Base-by-base conservation (phyloP, 2,797 vertebrate species). In the Tarsius wallacei region DNA sequence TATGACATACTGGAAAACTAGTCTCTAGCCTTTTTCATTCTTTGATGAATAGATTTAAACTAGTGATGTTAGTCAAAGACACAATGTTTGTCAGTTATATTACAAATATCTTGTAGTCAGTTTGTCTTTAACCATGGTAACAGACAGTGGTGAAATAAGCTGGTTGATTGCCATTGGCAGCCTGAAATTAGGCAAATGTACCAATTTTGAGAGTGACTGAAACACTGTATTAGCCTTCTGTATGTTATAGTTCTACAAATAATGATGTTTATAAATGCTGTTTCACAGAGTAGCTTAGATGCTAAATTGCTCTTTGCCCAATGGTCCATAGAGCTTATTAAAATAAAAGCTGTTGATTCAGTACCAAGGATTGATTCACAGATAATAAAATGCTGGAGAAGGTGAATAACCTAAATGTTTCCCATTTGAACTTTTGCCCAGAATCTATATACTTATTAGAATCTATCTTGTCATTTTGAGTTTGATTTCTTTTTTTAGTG, bases 81-180 rank as follows among this genome's bases (percentile, higher is more conserved):
- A 90, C 77, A 92, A n/a, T 87, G n/a, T 94, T 97, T 96, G 53
- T 71, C 84, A 93, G 42, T 89, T 95, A 87, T 76, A 78, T 80
- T 92, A 80, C 53, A 94, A 26, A 70, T 96, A 78, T 78, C 91
- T 85, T 97, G 19, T 15, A 87, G 66, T 76, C 57, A 70, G n/a
- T 94, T 94, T 97, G 80, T 96, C 83, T 94, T 97, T 90, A 96
- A 93, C 86, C 81, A 76, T 86, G 80, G 82, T 86, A 96, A 96
- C 61, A 95, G 94, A 95, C 77, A 66, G 33, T 95, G 82, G 66
- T 96, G 68, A 87, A 95, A 90, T 92, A 93, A 96, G n/a, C 94
- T 97, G 73, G 36, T 96, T 85, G 55, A 57, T 94, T 96, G 78
- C 53, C 12, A 5, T 0, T 80, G 93, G 42, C 93, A 94, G 95